phyloP scores from a whole-genome alignment of 2,113 vertebrate species.

The Vulpes lagopus region DNA sequence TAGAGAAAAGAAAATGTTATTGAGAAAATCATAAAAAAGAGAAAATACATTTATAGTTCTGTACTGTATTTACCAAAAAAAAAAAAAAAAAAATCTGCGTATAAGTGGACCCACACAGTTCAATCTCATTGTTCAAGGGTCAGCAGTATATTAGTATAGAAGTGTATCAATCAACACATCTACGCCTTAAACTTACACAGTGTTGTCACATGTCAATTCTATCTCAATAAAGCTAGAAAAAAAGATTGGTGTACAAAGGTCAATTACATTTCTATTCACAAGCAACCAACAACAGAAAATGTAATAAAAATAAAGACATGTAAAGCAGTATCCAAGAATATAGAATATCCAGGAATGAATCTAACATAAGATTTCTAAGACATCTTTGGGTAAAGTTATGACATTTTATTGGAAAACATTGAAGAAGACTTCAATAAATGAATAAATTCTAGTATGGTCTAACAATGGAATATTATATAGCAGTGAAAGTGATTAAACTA shows the following conservation, averaged over 20 bases:
- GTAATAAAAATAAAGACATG: not conserved
- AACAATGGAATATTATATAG: not conserved
- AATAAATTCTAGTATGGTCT: not conserved
- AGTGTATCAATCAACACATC: not conserved
- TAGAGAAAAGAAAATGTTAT: not conserved
- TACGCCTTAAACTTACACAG: not conserved
- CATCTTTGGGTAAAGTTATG: not conserved
- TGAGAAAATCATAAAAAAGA: not conserved
- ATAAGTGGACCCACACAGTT: not conserved
- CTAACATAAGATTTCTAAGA: not conserved
- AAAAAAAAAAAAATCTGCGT: not conserved
- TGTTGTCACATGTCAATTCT: not conserved
- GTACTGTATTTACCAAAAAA: not conserved
- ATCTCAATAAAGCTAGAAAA: not conserved
- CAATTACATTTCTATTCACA: not conserved
- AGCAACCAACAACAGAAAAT: not conserved
- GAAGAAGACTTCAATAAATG: not conserved
- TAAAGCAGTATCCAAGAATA: conserved; percentile 8
- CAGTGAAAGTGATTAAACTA: not conserved
- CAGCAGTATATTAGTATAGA: not conserved
- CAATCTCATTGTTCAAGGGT: not conserved
- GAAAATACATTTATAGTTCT: not conserved
- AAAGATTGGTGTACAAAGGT: not conserved
- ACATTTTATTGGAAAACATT: not conserved
- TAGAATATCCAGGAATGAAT: conserved; percentile 28